Conservation (phyloP, 2,888 invertebrate genomes). For the Sphaerophoria rueppellii region DNA sequence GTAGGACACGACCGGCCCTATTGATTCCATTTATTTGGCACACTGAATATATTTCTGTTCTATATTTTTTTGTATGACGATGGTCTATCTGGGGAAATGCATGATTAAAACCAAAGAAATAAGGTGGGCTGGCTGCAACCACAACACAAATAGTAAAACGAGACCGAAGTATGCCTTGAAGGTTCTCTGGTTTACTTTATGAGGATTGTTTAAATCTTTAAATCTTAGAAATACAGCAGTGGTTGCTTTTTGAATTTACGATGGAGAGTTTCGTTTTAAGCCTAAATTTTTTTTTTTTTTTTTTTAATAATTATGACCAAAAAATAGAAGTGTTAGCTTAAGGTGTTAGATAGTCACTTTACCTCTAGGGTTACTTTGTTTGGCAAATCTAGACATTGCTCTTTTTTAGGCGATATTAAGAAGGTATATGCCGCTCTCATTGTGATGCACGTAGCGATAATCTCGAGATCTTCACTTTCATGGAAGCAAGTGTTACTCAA, state of each 20-base stretch:
- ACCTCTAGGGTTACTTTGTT: no score
- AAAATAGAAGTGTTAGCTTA: no score
- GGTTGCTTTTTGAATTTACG: neutral
- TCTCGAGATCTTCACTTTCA: no score
- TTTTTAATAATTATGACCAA: neutral
- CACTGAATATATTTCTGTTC: conserved; percentile 11
- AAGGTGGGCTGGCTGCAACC: conserved; percentile 2
- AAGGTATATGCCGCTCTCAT: no score
- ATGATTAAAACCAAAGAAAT: conserved; percentile 22
- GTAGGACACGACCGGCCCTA: conserved; percentile 17
- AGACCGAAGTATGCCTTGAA: conserved; percentile 7
- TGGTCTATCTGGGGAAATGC: conserved; percentile 2
- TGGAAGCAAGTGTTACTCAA: no score
- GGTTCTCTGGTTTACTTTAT: conserved; percentile 22
- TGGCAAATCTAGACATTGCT: no score
- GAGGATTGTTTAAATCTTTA: neutral
- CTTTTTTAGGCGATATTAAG: no score
- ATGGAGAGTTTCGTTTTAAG: no score
- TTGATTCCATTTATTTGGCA: conserved; percentile 29
- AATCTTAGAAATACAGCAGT: neutral
- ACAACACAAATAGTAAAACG: conserved; percentile 12
- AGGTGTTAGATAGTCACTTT: no score
- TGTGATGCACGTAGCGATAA: no score
- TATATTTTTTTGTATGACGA: neutral
- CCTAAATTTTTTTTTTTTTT: no score